Percentiles rank a stretch among this genome's conserved stretches.
Conservation (phyloP, 2,113 vertebrate genomes). For the Sylvilagus bachmani region DNA sequence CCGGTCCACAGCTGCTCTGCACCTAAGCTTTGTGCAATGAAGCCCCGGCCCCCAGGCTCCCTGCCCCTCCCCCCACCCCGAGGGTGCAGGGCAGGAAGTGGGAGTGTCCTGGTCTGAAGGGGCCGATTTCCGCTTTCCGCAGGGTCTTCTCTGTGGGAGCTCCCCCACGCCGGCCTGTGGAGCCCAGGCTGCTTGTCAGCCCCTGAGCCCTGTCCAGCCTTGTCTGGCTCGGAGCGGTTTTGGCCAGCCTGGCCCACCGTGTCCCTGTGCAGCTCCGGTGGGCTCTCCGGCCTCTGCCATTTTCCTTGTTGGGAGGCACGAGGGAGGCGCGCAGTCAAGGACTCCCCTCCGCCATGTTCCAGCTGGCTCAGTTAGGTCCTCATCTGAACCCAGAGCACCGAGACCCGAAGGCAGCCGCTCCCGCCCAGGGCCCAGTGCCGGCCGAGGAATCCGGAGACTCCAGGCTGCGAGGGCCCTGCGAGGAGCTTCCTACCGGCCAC, state of each 20-base stretch:
- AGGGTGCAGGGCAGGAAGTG: background rate
- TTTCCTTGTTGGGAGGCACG: background rate
- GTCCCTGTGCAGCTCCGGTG: accelerated
- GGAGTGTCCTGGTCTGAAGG: background rate
- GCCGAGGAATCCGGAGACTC: background rate
- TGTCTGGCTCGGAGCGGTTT: background rate
- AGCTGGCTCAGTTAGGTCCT: background rate
- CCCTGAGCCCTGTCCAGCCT: accelerated
- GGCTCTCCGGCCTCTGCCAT: accelerated
- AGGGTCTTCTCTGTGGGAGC: background rate
- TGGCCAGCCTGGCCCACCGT: accelerated
- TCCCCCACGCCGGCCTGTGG: background rate
- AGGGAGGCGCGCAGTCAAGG: background rate
- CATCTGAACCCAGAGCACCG: too few species aligned
- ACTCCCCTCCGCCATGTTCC: background rate
- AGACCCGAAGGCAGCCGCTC: accelerated
- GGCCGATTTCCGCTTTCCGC: background rate
- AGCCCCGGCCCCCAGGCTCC: accelerated
- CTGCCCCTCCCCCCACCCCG: accelerated
- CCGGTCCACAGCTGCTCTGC: accelerated
- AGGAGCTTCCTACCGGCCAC: too few species aligned
- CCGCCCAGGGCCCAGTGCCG: accelerated
- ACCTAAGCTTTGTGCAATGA: too few species aligned
- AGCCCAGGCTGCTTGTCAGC: accelerated
- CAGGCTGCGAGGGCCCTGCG: too few species aligned